These are phyloP conservation scores for Lasaia peninsularis DNA, from an alignment of 1,140 invertebrate genomes.

Conservation along the genomic window DNA sequence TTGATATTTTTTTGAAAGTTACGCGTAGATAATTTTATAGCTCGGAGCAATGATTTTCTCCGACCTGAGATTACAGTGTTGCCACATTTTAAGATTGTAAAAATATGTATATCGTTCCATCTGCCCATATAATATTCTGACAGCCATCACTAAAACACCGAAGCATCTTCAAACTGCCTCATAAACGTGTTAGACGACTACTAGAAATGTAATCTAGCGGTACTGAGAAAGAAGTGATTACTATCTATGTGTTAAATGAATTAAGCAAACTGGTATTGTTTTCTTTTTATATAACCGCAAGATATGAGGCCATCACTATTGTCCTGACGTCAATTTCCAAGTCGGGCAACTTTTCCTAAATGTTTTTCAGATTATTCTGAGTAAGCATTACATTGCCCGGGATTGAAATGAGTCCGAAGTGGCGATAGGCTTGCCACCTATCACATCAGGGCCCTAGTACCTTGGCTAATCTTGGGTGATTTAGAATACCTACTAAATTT, in stretches of 20 bases:
- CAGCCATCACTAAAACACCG: slow-evolving; percentile 66
- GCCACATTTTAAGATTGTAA: slow-evolving; percentile 26
- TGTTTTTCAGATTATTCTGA: too few relatives aligned
- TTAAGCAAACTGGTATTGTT: neutral
- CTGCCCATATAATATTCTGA: slow-evolving; percentile 68
- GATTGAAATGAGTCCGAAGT: too few relatives aligned
- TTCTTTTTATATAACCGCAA: neutral
- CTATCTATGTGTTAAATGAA: slow-evolving; percentile 43
- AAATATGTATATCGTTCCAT: slow-evolving; percentile 45
- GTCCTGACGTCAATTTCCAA: too few relatives aligned
- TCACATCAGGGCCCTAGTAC: too few relatives aligned
- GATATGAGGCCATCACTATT: too few relatives aligned
- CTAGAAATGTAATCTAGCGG: slow-evolving; percentile 74
- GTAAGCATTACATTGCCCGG: too few relatives aligned
- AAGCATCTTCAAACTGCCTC: slow-evolving; percentile 68
- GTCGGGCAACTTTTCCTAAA: too few relatives aligned
- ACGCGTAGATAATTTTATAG: slow-evolving; percentile 1
- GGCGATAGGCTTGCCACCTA: too few relatives aligned
- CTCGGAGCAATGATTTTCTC: slow-evolving; percentile 46
- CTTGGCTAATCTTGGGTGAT: too few relatives aligned
- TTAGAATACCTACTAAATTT: too few relatives aligned
- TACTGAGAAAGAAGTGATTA: slow-evolving; percentile 67
- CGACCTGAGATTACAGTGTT: slow-evolving; percentile 41
- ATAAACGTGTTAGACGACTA: slow-evolving; percentile 70
- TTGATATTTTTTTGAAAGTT: neutral